Evolutionary conservation across 1,140 invertebrate genomes (phyloP), one percentile per base, ranked within the genome.

Genomic region (Cotesia chilonis): DNA sequence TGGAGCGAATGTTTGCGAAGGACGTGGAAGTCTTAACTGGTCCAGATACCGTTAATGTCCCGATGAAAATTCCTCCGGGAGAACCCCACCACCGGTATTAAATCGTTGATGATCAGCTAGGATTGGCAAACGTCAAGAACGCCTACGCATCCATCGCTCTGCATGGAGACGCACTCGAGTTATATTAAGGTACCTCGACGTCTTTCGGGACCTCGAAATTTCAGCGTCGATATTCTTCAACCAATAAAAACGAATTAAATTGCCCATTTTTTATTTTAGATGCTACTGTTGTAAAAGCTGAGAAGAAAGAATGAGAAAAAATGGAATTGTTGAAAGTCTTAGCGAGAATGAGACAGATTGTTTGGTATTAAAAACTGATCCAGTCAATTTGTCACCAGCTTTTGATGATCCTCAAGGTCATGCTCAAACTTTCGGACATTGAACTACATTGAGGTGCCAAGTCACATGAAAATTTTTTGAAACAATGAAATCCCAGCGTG

Each of bases 61-160:
- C 78, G 78, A 47, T 47, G 41, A 47, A 75, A 79, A 77, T 81
- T 81, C 80, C 80, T 81, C 79, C 78, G 78, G 80, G 79, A 79
- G 79, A 74, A 73, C 75, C 60, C 41, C 12, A 60, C 68, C 68
- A 67, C 28, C 59, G 6, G 47, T 35, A 28, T 47, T 51, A 10
- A 64, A 17, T 20, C 63, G 65, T 76, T 68, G 75, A 72, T 75
- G 67, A 77, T 79, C 77, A 65, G 74, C 72, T 79, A 79, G 78
- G 77, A 81, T 81, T 81, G 79, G 80, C 75, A 69, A 71, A n/a
- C 77, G 77, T 63, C 59, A 60, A 37, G 57, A 68, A 76, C 73
- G 77, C 79, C 75, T 78, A 75, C 79, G 75, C 73, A 65, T 70
- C 9, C 10, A 59, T 28, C 41, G 47, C 57, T 71, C 59, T 63